A percentile compares a stretch with the other conserved stretches of the same genome.
These are phyloP conservation scores for Dynastes hyllus DNA, from an alignment of 2,888 invertebrate species.

Conservation along the genomic window DNA sequence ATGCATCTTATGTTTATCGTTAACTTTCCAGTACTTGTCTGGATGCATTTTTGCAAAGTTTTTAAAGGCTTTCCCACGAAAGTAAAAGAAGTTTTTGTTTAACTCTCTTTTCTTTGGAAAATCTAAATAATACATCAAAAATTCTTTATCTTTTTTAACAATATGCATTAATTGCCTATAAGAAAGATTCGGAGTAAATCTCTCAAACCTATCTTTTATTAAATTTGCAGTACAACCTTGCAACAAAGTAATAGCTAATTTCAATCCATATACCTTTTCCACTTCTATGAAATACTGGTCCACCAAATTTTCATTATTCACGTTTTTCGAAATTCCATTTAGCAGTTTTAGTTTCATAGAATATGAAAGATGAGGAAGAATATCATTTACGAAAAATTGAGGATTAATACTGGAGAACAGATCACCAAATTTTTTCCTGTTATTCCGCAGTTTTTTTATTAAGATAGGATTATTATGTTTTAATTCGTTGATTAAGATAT, in stretches of 20 bases:
- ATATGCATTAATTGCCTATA: slow-evolving; percentile 1
- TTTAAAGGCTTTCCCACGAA: slow-evolving; percentile 1
- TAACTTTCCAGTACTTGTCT: slow-evolving; percentile 14
- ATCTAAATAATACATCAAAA: slow-evolving; percentile 27
- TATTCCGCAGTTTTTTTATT: slow-evolving; percentile 10
- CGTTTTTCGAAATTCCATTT: slow-evolving; percentile 24
- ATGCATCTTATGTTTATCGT: slow-evolving; percentile 13
- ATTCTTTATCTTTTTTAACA: slow-evolving; percentile 22
- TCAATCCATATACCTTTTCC: slow-evolving; percentile 24
- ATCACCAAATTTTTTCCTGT: slow-evolving; percentile 3
- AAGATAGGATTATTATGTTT: neutral
- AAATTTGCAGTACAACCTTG: slow-evolving; percentile 10
- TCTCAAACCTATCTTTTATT: slow-evolving; percentile 21
- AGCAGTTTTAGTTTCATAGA: slow-evolving; percentile 10
- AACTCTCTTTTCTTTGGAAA: neutral
- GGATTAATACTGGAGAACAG: neutral
- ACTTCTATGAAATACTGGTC: slow-evolving; percentile 14
- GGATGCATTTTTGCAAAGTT: neutral
- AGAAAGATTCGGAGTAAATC: neutral
- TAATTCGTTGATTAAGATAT: neutral
- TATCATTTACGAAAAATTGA: slow-evolving; percentile 7
- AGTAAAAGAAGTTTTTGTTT: neutral
- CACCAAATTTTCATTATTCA: slow-evolving; percentile 10
- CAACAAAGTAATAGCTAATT: slow-evolving; percentile 9
- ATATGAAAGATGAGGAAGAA: slow-evolving; percentile 33